phyloP scores from a whole-genome alignment of 2,797 vertebrate species.

The Apogon hyalosoma region DNA sequence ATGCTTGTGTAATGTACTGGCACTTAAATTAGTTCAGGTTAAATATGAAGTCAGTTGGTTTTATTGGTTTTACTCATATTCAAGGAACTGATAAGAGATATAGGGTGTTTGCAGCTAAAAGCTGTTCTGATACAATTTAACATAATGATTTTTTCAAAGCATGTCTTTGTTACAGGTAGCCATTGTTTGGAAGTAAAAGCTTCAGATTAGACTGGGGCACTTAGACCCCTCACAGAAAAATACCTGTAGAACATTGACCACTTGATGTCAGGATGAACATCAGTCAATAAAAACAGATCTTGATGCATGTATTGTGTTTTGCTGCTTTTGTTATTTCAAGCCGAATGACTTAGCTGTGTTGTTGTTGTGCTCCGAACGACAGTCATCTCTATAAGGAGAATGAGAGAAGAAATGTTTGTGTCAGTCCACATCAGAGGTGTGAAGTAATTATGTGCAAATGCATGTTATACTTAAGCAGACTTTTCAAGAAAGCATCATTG shows the following conservation, averaged over 20 bases:
- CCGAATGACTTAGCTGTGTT: too few species aligned
- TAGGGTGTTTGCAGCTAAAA: neutral
- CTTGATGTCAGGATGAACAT: neutral
- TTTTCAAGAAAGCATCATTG: too few species aligned
- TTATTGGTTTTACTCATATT: neutral
- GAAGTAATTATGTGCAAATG: too few species aligned
- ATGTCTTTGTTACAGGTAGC: neutral
- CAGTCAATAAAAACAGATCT: neutral
- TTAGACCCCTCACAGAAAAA: neutral
- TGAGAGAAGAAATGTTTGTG: too few species aligned
- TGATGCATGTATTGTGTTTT: neutral
- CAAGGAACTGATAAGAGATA: neutral
- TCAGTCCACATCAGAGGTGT: too few species aligned
- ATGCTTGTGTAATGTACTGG: slow-evolving; percentile 34
- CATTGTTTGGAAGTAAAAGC: neutral
- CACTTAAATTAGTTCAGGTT: too few species aligned
- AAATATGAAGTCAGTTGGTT: too few species aligned
- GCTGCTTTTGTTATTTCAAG: neutral
- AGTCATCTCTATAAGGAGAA: too few species aligned
- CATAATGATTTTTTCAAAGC: neutral
- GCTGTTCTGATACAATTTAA: slow-evolving; percentile 2
- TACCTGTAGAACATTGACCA: neutral
- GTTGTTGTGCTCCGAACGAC: too few species aligned
- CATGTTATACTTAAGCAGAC: too few species aligned
- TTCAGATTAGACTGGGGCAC: too few species aligned